A percentile compares a stretch with the other conserved stretches of the same genome.
Evolutionary conservation across 2,888 invertebrate species (phyloP).

Genomic region (Diadromus collaris): DNA sequence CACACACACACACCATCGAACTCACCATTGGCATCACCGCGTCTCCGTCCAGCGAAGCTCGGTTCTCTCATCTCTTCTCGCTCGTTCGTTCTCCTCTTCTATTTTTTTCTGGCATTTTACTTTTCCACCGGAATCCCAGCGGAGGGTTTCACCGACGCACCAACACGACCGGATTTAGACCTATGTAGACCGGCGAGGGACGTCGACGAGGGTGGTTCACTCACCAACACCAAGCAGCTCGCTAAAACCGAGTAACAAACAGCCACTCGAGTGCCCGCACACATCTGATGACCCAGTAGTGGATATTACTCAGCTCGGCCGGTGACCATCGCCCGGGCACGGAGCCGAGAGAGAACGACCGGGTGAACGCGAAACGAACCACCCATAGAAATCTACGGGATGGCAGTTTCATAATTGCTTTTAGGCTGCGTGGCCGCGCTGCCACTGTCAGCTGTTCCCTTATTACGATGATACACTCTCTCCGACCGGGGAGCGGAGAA

Average conservation of each 20-base stretch:
- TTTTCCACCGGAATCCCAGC: constrained; percentile 47
- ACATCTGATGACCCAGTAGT: constrained; percentile 50
- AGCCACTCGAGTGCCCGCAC: constrained; percentile 37
- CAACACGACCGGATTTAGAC: constrained; percentile 6
- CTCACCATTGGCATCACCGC: constrained; percentile 21
- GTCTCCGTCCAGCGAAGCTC: constrained; percentile 6
- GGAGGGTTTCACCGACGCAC: constrained; percentile 37
- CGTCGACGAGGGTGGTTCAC: constrained; percentile 27
- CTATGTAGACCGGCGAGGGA: constrained; percentile 6
- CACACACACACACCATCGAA: constrained; percentile 21
- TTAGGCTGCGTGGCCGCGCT: constrained; percentile 67
- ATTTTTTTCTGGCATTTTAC: constrained; percentile 40
- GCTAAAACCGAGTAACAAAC: constrained; percentile 39
- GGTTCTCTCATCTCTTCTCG: constrained; percentile 7
- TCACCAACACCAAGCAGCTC: constrained; percentile 20
- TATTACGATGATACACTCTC: constrained; percentile 72
- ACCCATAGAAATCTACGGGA: constrained; percentile 67
- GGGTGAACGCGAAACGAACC: constrained; percentile 50
- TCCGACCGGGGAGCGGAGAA: constrained; percentile 28
- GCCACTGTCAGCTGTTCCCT: constrained; percentile 76
- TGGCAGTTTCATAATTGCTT: constrained; percentile 74
- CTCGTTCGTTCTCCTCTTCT: constrained; percentile 1
- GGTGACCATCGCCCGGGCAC: constrained; percentile 43
- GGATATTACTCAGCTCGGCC: constrained; percentile 65
- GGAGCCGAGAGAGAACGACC: constrained; percentile 29